A percentile compares a stretch with the other conserved stretches of the same genome.
These are phyloP conservation scores for Chrysolina haemoptera DNA, from an alignment of 2,888 invertebrate genomes.

Conservation along the genomic window DNA sequence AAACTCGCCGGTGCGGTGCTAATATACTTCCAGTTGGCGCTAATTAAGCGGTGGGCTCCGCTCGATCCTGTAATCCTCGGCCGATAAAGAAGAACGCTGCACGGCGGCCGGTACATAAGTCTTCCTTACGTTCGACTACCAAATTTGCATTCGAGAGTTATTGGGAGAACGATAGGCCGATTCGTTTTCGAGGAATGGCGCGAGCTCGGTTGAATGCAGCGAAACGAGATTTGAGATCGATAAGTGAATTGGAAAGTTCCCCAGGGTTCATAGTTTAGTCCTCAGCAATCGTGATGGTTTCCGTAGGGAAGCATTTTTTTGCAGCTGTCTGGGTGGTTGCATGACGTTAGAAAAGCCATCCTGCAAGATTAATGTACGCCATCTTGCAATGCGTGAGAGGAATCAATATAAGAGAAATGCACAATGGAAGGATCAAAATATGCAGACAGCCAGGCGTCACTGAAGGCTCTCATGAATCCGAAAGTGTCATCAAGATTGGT, in stretches of 20 bases:
- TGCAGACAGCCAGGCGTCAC: too few species aligned
- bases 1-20: conserved; percentile 26
- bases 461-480: too few species aligned
- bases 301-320: too few species aligned
- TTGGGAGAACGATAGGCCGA: background rate
- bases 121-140: conserved; percentile 37
- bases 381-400: too few species aligned
- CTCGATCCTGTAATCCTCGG: conserved; percentile 36
- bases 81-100: conserved; percentile 47
- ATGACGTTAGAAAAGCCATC: too few species aligned
- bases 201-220: background rate
- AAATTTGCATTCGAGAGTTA: background rate
- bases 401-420: too few species aligned
- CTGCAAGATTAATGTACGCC: too few species aligned
- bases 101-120: conserved; percentile 42
- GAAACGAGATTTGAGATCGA: background rate
- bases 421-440: too few species aligned
- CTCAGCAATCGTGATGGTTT: too few species aligned
- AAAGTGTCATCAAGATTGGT: too few species aligned
- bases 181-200: background rate
- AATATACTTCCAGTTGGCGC: conserved; percentile 42
- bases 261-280: background rate
- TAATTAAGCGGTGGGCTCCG: conserved; percentile 44
- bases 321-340: too few species aligned
- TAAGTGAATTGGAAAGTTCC: background rate